Conservation (phyloP, 2,797 vertebrate species). For the Rhincodon typus region DNA sequence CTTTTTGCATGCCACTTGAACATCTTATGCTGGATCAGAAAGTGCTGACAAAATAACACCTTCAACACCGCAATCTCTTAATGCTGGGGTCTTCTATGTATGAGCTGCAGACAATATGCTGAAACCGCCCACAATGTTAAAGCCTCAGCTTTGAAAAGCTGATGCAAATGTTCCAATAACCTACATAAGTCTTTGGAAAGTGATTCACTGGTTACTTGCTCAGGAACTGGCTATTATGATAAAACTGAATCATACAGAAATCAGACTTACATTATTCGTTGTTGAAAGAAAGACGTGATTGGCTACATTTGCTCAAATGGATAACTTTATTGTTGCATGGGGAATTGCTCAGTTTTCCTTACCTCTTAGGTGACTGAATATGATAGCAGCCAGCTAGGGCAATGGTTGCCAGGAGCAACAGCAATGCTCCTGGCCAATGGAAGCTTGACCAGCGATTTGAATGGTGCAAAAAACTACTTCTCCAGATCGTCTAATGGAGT, state of each 20-base stretch:
- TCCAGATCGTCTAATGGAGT: slow-evolving; percentile 39
- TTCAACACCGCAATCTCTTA: background rate
- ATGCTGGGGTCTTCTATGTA: background rate
- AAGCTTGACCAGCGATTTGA: slow-evolving; percentile 42
- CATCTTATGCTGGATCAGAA: background rate
- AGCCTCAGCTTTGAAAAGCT: background rate
- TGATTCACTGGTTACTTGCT: background rate
- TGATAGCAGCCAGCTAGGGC: slow-evolving; percentile 41
- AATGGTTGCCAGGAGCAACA: slow-evolving; percentile 39
- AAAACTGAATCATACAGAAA: background rate
- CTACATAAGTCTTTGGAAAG: background rate
- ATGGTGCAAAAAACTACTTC: slow-evolving; percentile 43
- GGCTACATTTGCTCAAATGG: background rate
- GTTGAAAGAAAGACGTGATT: background rate
- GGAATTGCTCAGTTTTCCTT: background rate
- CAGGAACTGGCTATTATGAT: background rate
- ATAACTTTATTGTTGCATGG: background rate
- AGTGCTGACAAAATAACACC: slow-evolving; percentile 14
- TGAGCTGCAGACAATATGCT: background rate
- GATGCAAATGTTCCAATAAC: background rate
- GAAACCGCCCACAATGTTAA: background rate
- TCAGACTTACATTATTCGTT: background rate
- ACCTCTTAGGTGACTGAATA: slow-evolving; percentile 14
- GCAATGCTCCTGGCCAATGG: slow-evolving; percentile 45
- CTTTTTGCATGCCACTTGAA: background rate